A percentile compares a stretch with the other conserved stretches of the same genome.
Conservation (phyloP, 2,113 vertebrate genomes). For the Corydoras maculifer region DNA sequence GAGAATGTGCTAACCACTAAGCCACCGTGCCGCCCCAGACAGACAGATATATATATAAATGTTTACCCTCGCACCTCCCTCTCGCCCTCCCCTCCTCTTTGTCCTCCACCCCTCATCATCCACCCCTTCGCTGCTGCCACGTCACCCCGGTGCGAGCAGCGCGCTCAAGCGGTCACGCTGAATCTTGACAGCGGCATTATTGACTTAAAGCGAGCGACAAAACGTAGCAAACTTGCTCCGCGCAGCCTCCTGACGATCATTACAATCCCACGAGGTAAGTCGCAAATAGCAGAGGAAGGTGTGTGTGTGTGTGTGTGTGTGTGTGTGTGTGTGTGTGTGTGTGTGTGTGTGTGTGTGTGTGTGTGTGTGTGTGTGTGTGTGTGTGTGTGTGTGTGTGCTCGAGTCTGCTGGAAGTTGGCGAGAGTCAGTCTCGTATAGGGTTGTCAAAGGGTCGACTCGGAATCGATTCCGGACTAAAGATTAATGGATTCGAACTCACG, state of each 20-base stretch:
- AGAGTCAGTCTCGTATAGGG: background rate
- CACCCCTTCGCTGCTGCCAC: conserved; percentile 31
- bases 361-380: too few relatives aligned
- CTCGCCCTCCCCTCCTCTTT: background rate
- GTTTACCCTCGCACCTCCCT: background rate
- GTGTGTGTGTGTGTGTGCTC: too few relatives aligned
- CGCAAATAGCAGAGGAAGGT: background rate
- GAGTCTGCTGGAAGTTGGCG: too few relatives aligned
- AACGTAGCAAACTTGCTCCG: background rate
- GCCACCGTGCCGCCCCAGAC: too few relatives aligned
- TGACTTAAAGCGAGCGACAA: background rate
- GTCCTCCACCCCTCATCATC: conserved; percentile 2
- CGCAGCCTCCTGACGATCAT: background rate
- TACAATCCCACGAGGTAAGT: background rate
- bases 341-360: too few relatives aligned
- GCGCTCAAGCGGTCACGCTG: conserved; percentile 9
- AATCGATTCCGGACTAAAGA: background rate
- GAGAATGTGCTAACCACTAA: too few relatives aligned
- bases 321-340: too few relatives aligned
- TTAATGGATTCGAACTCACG: background rate
- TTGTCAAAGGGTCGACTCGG: background rate
- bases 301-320: too few relatives aligned
- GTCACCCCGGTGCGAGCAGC: conserved; percentile 35
- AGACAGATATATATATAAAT: background rate
- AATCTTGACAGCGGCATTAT: background rate